Evolutionary conservation across 2,888 invertebrate species (phyloP).

Genomic region (Stenotaenia linearis): DNA sequence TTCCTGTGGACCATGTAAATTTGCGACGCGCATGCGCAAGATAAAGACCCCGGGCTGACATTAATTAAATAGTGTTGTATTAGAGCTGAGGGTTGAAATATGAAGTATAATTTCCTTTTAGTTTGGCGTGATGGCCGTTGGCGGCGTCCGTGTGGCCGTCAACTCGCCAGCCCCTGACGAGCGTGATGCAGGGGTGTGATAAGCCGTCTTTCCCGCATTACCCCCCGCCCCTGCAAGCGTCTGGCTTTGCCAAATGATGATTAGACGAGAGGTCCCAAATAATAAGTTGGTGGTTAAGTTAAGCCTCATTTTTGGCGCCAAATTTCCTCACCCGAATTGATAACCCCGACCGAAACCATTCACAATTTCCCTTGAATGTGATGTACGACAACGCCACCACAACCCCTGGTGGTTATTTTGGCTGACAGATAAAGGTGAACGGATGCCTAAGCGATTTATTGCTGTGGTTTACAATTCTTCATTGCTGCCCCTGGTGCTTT

Average conservation of each 20-base stretch:
- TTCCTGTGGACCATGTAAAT: conserved; percentile 26
- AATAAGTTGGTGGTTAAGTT: conserved; percentile 35
- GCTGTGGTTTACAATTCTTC: background rate
- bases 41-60: conserved; percentile 24
- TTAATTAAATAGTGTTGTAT: conserved; percentile 26
- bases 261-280: conserved; percentile 27
- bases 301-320: conserved; percentile 33
- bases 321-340: conserved; percentile 31
- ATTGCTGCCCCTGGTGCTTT: background rate
- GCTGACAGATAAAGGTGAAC: background rate
- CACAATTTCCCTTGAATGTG: background rate
- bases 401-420: background rate
- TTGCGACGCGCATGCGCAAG: conserved; percentile 12
- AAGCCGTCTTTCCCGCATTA: background rate
- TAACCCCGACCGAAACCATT: background rate
- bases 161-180: conserved; percentile 20
- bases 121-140: conserved; percentile 26
- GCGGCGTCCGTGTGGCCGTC: background rate
- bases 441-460: background rate
- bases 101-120: conserved; percentile 35
- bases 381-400: background rate
- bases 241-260: conserved; percentile 29
- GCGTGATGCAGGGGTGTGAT: background rate
- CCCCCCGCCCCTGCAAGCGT: background rate
- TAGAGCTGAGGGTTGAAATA: conserved; percentile 33